These are phyloP conservation scores for Mechanitis mazaeus DNA, from an alignment of 2,888 invertebrate genomes.

Conservation along the genomic window DNA sequence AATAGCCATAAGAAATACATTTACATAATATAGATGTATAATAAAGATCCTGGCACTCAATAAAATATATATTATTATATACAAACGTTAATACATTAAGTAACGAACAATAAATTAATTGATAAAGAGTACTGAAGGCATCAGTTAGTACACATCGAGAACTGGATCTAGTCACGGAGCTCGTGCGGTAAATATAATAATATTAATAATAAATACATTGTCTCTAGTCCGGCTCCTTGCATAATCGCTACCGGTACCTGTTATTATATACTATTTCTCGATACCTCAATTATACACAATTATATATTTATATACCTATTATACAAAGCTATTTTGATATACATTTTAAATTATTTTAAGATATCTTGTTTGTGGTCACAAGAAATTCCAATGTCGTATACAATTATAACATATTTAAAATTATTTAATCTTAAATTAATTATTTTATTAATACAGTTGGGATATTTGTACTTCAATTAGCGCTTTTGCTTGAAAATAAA, in stretches of 20 bases:
- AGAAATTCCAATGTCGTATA: not conserved
- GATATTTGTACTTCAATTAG: no score
- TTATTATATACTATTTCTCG: constrained; percentile 45
- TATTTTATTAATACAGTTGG: no score
- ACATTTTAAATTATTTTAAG: constrained; percentile 26
- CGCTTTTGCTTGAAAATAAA: no score
- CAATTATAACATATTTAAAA: no score
- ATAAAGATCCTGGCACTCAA: not conserved
- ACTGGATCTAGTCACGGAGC: constrained; percentile 56
- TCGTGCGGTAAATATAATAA: constrained; percentile 23
- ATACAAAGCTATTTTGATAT: constrained; percentile 27
- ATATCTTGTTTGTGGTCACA: constrained; percentile 16
- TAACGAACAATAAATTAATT: constrained; percentile 20
- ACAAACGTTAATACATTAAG: constrained; percentile 10
- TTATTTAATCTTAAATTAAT: no score
- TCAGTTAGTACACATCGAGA: constrained; percentile 28
- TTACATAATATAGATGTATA: no score
- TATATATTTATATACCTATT: constrained; percentile 34
- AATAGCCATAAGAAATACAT: no score
- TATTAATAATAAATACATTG: constrained; percentile 59
- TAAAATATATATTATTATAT: no score
- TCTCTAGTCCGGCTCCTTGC: constrained; percentile 68
- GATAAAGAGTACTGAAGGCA: constrained; percentile 22
- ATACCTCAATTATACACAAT: constrained; percentile 48
- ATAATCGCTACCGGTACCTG: constrained; percentile 57